A percentile compares a stretch with the other conserved stretches of the same genome.
phyloP scores from a whole-genome alignment of 2,888 invertebrate genomes.

The Gibbula magus region DNA sequence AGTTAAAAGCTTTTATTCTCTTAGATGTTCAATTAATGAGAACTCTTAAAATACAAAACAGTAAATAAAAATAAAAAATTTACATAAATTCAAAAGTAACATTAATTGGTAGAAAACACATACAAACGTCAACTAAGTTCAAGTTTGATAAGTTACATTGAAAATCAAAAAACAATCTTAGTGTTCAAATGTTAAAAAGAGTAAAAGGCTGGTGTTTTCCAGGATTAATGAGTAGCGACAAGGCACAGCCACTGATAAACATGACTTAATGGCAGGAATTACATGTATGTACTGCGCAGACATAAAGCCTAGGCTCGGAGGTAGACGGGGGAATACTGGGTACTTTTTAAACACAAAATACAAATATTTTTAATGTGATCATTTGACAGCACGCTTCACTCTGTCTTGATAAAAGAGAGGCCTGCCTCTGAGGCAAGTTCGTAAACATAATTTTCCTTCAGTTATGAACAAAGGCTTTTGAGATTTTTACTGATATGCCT shows the following conservation, averaged over 20 bases:
- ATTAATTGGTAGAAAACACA: too few species aligned
- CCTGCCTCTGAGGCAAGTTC: background rate
- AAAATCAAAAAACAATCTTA: background rate
- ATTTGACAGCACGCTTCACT: conserved; percentile 11
- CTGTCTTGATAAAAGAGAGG: conserved; percentile 5
- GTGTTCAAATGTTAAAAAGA: background rate
- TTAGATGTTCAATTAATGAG: too few species aligned
- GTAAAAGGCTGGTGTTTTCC: background rate
- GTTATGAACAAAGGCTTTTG: conserved; percentile 1
- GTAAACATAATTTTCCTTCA: background rate
- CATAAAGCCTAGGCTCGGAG: background rate
- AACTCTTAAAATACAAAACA: too few species aligned
- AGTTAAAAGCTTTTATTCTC: too few species aligned
- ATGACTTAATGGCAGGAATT: background rate
- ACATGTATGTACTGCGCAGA: background rate
- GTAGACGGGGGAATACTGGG: background rate
- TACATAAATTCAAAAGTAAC: too few species aligned
- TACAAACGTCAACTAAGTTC: too few species aligned
- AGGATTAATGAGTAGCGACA: background rate
- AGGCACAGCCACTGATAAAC: background rate
- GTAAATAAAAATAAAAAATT: too few species aligned
- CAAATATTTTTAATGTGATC: conserved; percentile 3
- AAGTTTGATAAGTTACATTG: background rate
- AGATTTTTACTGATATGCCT: conserved; percentile 4
- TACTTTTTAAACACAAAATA: background rate